Percentiles rank a stretch among this genome's conserved stretches.
These are phyloP conservation scores for Epinephelus moara DNA, from an alignment of 2,113 vertebrate genomes.

Conservation along the genomic window DNA sequence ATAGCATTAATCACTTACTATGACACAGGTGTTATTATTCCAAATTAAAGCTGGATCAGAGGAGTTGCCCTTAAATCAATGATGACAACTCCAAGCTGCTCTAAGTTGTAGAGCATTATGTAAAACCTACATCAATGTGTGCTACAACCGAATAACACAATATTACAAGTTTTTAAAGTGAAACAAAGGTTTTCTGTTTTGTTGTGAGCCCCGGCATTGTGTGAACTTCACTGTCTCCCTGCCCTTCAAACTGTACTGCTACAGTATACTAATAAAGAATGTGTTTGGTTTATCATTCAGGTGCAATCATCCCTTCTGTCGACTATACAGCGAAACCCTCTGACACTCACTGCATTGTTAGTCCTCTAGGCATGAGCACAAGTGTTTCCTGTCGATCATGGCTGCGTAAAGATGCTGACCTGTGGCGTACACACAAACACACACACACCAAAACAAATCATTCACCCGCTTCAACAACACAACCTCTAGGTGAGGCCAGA, in stretches of 20 bases:
- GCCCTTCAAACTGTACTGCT: neutral
- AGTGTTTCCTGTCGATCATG: slow-evolving; percentile 48
- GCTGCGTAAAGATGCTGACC: slow-evolving; percentile 60
- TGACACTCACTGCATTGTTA: slow-evolving; percentile 9
- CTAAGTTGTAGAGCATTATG: neutral
- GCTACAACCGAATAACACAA: neutral
- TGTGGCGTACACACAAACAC: slow-evolving; percentile 34
- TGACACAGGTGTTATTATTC: slow-evolving; percentile 47
- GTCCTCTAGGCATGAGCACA: slow-evolving; percentile 38
- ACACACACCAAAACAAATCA: slow-evolving; percentile 49
- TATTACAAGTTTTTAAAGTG: neutral
- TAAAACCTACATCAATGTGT: slow-evolving; percentile 13
- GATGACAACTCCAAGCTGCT: neutral
- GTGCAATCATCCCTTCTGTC: slow-evolving; percentile 12
- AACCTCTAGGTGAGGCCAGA: slow-evolving; percentile 47
- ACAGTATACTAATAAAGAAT: neutral
- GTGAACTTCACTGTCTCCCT: neutral
- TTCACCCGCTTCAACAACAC: slow-evolving; percentile 47
- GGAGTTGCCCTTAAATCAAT: slow-evolving; percentile 24
- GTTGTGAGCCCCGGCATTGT: neutral
- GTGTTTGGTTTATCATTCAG: slow-evolving; percentile 17
- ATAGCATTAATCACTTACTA: slow-evolving; percentile 30
- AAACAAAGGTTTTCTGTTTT: neutral
- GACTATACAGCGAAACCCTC: neutral
- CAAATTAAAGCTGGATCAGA: slow-evolving; percentile 45